Evolutionary conservation across 2,797 vertebrate species (phyloP).

Genomic region (Picus viridis): DNA sequence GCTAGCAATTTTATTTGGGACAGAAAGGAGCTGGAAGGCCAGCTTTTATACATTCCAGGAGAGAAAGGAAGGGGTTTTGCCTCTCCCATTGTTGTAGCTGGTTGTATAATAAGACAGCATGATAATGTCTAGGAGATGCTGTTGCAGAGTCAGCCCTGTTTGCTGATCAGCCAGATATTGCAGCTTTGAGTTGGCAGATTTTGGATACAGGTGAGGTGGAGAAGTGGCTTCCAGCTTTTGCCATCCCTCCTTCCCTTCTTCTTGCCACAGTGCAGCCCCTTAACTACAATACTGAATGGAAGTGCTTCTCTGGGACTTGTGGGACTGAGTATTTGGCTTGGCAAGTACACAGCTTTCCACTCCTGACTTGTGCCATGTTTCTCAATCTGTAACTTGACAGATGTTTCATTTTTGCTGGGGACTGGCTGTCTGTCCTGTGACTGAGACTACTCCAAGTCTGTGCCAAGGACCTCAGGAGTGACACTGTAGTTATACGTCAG

Average conservation of each 20-base stretch:
- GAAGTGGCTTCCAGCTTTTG: not conserved
- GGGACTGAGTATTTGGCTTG: not conserved
- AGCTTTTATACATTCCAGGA: not conserved
- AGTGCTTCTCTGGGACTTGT: not conserved
- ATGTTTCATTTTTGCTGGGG: not conserved
- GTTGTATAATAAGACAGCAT: accelerated
- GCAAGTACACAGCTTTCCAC: not conserved
- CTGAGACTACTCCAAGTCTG: not conserved
- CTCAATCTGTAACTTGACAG: not conserved
- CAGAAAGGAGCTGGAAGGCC: not conserved
- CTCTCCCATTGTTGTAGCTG: accelerated
- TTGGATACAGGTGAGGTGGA: not conserved
- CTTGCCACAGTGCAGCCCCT: not conserved
- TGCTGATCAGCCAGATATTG: not conserved
- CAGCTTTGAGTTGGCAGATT: not conserved
- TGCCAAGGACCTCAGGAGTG: not conserved
- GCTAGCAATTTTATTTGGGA: not conserved
- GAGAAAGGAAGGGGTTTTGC: not conserved
- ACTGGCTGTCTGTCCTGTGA: not conserved
- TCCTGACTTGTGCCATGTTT: not conserved
- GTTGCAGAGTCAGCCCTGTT: not conserved
- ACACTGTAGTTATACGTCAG: not conserved
- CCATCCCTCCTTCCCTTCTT: not conserved
- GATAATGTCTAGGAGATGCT: not conserved
- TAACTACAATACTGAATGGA: not conserved